Evolutionary conservation across 2,888 invertebrate genomes (phyloP).

Genomic region (Pegoplata infirma): DNA sequence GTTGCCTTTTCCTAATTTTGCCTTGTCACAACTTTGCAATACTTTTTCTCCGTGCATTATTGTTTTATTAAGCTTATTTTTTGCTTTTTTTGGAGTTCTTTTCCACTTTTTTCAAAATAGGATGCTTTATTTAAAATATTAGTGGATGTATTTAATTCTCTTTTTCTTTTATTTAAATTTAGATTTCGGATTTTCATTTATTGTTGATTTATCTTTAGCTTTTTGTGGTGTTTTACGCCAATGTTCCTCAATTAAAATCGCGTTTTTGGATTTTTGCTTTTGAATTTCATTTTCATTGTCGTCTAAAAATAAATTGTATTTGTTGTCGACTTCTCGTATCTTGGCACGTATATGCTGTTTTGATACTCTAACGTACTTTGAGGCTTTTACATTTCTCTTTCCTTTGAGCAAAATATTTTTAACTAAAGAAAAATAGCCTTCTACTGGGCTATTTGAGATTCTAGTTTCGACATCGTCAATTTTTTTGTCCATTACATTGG

Average conservation of each 20-base stretch:
- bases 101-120: too few relatives aligned
- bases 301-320: background rate
- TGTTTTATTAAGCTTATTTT: background rate
- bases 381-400: background rate
- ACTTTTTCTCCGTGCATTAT: too few relatives aligned
- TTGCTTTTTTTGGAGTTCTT: constrained; percentile 3
- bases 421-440: background rate
- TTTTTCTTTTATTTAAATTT: background rate
- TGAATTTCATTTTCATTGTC: background rate
- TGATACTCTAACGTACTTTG: background rate
- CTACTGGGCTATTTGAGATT: constrained; percentile 1
- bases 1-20: too few relatives aligned
- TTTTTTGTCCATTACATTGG: background rate
- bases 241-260: background rate
- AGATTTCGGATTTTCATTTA: background rate
- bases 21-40: too few relatives aligned
- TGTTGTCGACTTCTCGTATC: background rate
- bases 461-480: background rate
- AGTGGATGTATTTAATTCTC: too few relatives aligned
- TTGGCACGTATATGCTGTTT: background rate
- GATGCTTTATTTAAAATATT: background rate
- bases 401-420: constrained; percentile 9
- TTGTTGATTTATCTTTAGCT: too few relatives aligned
- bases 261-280: too few relatives aligned
- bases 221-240: too few relatives aligned